phyloP scores from a whole-genome alignment of 2,888 invertebrate species.

The Notodonta dromedarius region DNA sequence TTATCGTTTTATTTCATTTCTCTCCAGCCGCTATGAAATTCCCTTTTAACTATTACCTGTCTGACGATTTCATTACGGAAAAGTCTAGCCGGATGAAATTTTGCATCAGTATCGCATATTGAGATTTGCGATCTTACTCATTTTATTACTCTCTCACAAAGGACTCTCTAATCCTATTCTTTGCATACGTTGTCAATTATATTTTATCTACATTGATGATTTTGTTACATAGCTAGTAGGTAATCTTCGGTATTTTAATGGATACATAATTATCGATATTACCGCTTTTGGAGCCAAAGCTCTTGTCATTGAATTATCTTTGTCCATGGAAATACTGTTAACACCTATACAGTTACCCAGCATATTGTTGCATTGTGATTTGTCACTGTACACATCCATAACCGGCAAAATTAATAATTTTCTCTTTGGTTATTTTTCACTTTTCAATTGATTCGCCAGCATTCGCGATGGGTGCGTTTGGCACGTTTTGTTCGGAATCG shows the following conservation, averaged over 20 bases:
- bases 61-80: slow-evolving; percentile 57
- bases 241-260: no score
- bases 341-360: not conserved
- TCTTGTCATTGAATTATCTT: no score
- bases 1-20: slow-evolving; percentile 77
- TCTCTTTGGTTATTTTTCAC: slow-evolving; percentile 64
- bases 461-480: slow-evolving; percentile 67
- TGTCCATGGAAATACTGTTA: not conserved
- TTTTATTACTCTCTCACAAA: slow-evolving; percentile 14
- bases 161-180: slow-evolving; percentile 16
- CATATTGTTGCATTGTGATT: not conserved
- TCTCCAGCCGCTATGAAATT: slow-evolving; percentile 65
- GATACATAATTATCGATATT: no score
- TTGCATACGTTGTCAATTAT: not conserved
- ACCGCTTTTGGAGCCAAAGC: no score
- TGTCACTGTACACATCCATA: not conserved
- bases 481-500: slow-evolving; percentile 76
- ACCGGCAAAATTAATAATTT: slow-evolving; percentile 43
- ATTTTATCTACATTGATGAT: no score
- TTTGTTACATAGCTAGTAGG: no score
- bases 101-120: slow-evolving; percentile 29
- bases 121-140: not conserved
- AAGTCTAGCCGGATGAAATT: slow-evolving; percentile 38
- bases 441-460: slow-evolving; percentile 64
- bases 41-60: slow-evolving; percentile 65